Evolutionary conservation across 2,888 invertebrate genomes (phyloP).

Genomic region (Drosophila ochracea): DNA sequence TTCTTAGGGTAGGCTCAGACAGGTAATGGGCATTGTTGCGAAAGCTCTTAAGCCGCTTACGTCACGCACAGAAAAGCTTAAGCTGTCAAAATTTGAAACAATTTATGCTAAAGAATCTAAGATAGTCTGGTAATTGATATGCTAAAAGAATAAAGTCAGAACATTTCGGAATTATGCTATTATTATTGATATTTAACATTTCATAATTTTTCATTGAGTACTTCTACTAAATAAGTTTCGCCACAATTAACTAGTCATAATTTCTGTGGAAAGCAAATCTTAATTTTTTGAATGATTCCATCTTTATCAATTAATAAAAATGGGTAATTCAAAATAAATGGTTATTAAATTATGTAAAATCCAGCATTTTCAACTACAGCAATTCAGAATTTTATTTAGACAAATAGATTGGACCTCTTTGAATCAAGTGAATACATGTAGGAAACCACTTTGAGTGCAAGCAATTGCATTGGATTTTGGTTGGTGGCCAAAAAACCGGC

Average conservation of each 20-base stretch:
- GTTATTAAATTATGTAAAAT: neutral
- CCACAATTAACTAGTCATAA: neutral
- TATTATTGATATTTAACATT: neutral
- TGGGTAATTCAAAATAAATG: neutral
- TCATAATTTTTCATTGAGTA: neutral
- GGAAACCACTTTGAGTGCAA: constrained; percentile 20
- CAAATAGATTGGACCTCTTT: neutral
- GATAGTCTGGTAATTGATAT: neutral
- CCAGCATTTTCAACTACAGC: neutral
- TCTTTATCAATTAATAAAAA: neutral
- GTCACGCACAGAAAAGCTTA: constrained; percentile 1
- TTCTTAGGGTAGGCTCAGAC: neutral
- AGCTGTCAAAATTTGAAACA: constrained; percentile 23
- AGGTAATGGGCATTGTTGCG: neutral
- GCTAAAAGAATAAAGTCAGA: neutral
- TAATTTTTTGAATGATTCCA: neutral
- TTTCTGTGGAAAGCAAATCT: neutral
- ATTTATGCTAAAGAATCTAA: neutral
- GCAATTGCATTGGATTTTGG: constrained; percentile 39
- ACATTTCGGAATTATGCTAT: neutral
- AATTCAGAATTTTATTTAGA: neutral
- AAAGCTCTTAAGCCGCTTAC: constrained; percentile 26
- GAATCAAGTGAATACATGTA: constrained; percentile 4
- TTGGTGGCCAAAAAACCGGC: constrained; percentile 21
- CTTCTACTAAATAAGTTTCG: neutral